Base-by-base conservation (phyloP, 2,113 vertebrate genomes). In the Synchiropus splendidus region DNA sequence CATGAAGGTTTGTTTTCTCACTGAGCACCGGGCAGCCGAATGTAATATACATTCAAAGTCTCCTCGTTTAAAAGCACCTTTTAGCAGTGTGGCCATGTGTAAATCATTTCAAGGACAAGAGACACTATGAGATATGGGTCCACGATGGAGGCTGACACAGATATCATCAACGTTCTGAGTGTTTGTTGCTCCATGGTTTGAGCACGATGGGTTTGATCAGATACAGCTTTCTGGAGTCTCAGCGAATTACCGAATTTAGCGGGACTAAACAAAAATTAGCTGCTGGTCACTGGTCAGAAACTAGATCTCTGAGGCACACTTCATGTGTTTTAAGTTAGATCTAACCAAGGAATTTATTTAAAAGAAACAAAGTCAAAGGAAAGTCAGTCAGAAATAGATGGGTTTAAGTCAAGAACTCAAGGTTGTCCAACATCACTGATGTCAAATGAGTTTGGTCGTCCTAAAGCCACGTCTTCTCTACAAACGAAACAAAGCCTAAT, bases 1-100 rank as follows among this genome's bases (percentile, higher is more conserved):
- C 37, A 39, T 35, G n/a, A 2, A 1, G 16, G 42, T 64, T 72
- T 74, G 46, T 69, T 67, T 58, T 58, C 45, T 42, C 51, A 36
- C 41, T 33, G 31, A 10, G 27, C 41, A 52, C 35, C 45, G 54
- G 53, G 59, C 64, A 58, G 55, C 37, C 8, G 48, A n/a, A 63
- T 50, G 44, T 17, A 42, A 36, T 48, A 30, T 31, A 11, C 10
- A n/a, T 63, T 35, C 45, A 34, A 52, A 10, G 54, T 48, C 70
- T 53, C 55, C 16, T 64, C 48, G 64, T 59, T 56, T 49, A 21
- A 46, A 41, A 43, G n/a, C 50, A 36, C 43, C 38, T 48, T 55
- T 61, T 16, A 55, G 47, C 41, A 39, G 36, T 30, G 36, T 34
- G 15, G 21, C 37, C 34, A 9, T 10, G 12, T 57, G 34, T 67